Conservation (phyloP, 2,888 invertebrate genomes). For the Tolmerus cingulatus region DNA sequence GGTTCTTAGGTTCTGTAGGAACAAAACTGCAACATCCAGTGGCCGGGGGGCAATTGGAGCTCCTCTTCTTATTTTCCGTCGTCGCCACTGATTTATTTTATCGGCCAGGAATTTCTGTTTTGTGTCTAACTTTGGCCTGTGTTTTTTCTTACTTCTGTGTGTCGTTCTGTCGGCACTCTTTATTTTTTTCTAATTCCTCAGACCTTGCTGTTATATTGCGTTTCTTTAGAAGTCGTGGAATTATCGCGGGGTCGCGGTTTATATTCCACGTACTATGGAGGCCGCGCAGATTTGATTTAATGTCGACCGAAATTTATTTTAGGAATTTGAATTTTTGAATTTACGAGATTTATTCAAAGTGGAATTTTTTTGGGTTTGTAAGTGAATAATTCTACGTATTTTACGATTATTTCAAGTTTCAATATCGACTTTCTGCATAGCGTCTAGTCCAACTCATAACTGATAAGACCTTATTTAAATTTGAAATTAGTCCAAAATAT, state of each 20-base stretch:
- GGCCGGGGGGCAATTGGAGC: not conserved
- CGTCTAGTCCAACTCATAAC: not conserved
- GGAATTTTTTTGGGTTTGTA: constrained; percentile 17
- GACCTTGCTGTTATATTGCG: not conserved
- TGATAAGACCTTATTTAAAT: not conserved
- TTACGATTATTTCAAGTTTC: constrained; percentile 13
- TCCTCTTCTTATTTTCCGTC: not conserved
- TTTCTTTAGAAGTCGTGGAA: constrained; percentile 25
- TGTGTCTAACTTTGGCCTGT: constrained; percentile 11
- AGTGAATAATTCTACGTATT: constrained; percentile 30
- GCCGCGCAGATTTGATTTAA: constrained; percentile 29
- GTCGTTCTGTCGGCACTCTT: constrained; percentile 7
- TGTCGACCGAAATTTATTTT: constrained; percentile 10
- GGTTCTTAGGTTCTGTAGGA: constrained; percentile 5
- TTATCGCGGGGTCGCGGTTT: not conserved
- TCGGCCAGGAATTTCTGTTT: constrained; percentile 32
- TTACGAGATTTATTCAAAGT: constrained; percentile 21
- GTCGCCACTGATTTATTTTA: constrained; percentile 34
- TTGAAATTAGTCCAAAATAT: too few relatives aligned
- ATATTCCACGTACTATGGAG: constrained; percentile 8
- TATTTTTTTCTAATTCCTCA: constrained; percentile 5
- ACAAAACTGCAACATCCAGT: not conserved
- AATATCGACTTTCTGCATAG: not conserved
- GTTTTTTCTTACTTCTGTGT: constrained; percentile 21
- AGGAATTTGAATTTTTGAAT: constrained; percentile 18